Percentiles rank a stretch among this genome's conserved stretches.
Conservation (phyloP, 1,140 invertebrate genomes). For the Hormaphis cornu region DNA sequence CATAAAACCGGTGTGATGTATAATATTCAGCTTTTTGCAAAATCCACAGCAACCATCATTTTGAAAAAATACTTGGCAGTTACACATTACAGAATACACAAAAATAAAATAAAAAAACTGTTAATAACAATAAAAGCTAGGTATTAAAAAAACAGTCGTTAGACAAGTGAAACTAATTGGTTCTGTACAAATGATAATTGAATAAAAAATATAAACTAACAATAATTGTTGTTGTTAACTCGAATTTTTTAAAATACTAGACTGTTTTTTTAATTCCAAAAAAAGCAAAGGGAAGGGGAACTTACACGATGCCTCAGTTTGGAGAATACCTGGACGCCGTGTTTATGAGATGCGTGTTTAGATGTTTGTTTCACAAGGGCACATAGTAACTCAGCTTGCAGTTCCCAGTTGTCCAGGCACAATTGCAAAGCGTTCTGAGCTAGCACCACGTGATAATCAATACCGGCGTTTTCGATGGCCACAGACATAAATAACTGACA, state of each 20-base stretch:
- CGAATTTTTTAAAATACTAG: not conserved
- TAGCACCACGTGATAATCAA: constrained; percentile 90
- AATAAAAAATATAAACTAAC: too few relatives aligned
- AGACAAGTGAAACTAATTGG: too few relatives aligned
- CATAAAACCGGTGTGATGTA: too few relatives aligned
- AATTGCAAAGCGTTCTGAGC: constrained; percentile 88
- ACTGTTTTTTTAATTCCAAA: constrained; percentile 8
- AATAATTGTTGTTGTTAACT: too few relatives aligned
- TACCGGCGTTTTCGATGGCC: constrained; percentile 83
- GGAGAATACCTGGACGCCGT: constrained; percentile 76
- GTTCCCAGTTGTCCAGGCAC: constrained; percentile 75
- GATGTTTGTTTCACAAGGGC: constrained; percentile 87
- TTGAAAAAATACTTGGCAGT: not conserved
- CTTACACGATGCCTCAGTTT: constrained; percentile 41
- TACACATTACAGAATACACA: not conserved
- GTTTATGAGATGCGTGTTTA: constrained; percentile 70
- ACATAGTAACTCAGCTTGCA: constrained; percentile 85
- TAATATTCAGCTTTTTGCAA: too few relatives aligned
- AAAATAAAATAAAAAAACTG: not conserved
- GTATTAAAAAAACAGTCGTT: not conserved
- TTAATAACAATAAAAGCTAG: constrained; percentile 5
- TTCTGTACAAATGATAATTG: too few relatives aligned
- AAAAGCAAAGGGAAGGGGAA: constrained; percentile 33
- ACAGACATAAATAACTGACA: constrained; percentile 90
- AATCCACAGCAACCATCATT: not conserved